phyloP scores from a whole-genome alignment of 2,888 invertebrate species.

The Synanthedon myopaeformis region DNA sequence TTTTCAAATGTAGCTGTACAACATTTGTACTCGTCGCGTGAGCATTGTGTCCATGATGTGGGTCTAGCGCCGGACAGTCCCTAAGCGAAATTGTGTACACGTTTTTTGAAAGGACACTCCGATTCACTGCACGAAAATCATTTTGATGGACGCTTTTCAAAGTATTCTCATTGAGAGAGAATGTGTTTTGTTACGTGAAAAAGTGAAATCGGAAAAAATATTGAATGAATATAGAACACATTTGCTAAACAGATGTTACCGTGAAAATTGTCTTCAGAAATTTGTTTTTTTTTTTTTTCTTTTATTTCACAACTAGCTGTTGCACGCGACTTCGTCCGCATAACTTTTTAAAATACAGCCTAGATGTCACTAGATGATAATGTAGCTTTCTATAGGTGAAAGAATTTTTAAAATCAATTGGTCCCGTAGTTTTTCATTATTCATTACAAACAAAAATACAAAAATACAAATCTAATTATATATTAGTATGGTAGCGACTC shows the following conservation, averaged over 20 bases:
- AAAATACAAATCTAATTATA: no score
- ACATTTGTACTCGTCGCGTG: slow-evolving; percentile 22
- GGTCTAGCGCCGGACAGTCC: slow-evolving; percentile 35
- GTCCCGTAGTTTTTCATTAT: no score
- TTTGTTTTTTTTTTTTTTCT: no score
- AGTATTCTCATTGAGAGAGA: slow-evolving; percentile 29
- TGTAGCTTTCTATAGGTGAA: no score
- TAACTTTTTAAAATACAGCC: no score
- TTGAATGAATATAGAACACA: neutral
- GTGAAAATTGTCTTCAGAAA: slow-evolving; percentile 4
- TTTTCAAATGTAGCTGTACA: slow-evolving; percentile 38
- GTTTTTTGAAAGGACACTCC: slow-evolving; percentile 47
- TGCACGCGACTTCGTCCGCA: no score
- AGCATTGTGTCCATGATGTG: slow-evolving; percentile 58
- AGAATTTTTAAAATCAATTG: no score
- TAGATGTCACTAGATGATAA: no score
- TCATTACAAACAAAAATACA: no score
- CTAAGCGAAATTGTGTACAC: slow-evolving; percentile 7
- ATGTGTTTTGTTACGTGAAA: slow-evolving; percentile 22
- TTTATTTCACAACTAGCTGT: no score
- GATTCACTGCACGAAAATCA: slow-evolving; percentile 51
- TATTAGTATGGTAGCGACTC: no score
- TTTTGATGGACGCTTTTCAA: slow-evolving; percentile 56
- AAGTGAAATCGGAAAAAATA: neutral
- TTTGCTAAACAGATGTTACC: slow-evolving; percentile 2